Evolutionary conservation across 2,797 vertebrate species (phyloP).

Genomic region (Chelonia mydas): DNA sequence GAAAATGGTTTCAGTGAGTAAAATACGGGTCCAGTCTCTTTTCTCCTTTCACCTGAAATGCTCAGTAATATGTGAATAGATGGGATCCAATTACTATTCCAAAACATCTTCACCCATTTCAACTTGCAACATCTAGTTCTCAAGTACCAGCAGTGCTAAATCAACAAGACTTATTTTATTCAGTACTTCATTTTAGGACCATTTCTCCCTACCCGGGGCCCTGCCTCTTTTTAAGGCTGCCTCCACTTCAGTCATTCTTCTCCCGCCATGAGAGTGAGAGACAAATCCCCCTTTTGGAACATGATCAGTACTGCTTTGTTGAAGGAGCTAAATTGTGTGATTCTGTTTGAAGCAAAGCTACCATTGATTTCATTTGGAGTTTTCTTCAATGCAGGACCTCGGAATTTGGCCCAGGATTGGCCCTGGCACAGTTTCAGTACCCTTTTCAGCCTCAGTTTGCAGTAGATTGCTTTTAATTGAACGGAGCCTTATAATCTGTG

Average conservation of each 20-base stretch:
- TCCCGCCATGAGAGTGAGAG: rapidly evolving
- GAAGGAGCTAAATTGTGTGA: not conserved
- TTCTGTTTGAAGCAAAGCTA: slow-evolving; percentile 10
- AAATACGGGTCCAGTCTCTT: not conserved
- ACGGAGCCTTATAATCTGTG: not conserved
- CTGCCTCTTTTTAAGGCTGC: slow-evolving; percentile 16
- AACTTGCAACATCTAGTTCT: not conserved
- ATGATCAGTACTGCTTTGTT: not conserved
- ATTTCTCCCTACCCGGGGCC: not conserved
- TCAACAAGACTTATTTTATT: not conserved
- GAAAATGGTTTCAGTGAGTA: slow-evolving; percentile 98
- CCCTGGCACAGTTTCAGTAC: not conserved
- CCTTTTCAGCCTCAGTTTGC: not conserved
- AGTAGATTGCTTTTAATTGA: not conserved
- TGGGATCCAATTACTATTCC: not conserved
- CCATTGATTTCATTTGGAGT: not conserved
- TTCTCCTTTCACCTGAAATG: not conserved
- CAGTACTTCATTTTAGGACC: not conserved
- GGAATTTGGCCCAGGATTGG: not conserved
- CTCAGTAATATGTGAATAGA: not conserved
- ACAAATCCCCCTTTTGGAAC: not conserved
- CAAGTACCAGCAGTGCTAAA: not conserved
- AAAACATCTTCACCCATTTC: not conserved
- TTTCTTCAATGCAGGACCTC: not conserved
- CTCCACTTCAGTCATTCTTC: not conserved